Base-by-base conservation (phyloP, 1,140 invertebrate species). In the Anagrus nilaparvatae region DNA sequence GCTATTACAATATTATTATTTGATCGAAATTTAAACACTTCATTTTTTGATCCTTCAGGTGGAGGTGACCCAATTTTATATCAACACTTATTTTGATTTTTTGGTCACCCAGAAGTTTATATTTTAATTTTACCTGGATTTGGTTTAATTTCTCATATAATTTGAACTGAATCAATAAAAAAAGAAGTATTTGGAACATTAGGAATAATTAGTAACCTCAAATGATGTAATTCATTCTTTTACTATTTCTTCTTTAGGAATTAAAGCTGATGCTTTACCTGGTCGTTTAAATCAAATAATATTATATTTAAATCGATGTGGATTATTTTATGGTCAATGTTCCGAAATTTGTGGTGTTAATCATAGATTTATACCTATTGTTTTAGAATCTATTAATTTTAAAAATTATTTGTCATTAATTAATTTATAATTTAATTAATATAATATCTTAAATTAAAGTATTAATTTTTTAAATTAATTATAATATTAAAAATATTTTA, bases 301-400 rank as follows among this genome's bases (percentile, higher is more conserved):
- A 78, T 82, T 72, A 77, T 81, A 69, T 82, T 84, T 73, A 73
- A 74, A 71, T 48, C 68, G 71, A 29, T 54, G 72, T 24, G 77
- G 79, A 32, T 46, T 79, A 53, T 79, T 71, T 61, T 81, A 62
- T 66, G 79, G 80, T 0, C 79, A 84, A 74, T 84, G 81, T 62
- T 83, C 80, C 55, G 82, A 84, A 74, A 82, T 84, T 72, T 85
- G 80, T 73, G 79, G 80, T 6, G 67, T 70, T 39, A 83, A 84
- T 64, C 81, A 84, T 65, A 77, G 74, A 40, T 82, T 69, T 13
- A 59, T 76, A n/a, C 73, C 74, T 4, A 76, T 72, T 41, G 73
- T 71, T 54, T 73, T 76, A 70, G 81, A 82, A 70, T 70, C 82
- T 59, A 82, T 77, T 64, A 75, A 69, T 23, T 77, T n/a, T n/a